Percentiles rank a stretch among this genome's conserved stretches.
Conservation (phyloP, 1,140 invertebrate genomes). For the Camponotus vicinus region DNA sequence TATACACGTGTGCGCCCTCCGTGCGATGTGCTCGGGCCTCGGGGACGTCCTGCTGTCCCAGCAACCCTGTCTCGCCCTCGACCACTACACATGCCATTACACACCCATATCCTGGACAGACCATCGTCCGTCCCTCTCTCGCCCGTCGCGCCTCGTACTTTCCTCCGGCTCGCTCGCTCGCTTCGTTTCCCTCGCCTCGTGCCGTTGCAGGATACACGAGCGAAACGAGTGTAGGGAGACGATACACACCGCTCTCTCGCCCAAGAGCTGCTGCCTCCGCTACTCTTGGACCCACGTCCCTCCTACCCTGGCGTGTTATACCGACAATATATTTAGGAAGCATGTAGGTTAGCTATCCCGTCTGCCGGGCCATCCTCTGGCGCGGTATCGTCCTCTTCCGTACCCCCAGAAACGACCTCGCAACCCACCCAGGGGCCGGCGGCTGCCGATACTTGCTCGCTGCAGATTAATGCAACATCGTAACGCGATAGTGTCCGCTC, state of each 20-base stretch:
- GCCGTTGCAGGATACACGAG: constrained; percentile 58
- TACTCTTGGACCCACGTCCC: constrained; percentile 53
- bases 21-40: constrained; percentile 68
- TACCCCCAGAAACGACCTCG: constrained; percentile 44
- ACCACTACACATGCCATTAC: constrained; percentile 64
- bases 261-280: constrained; percentile 43
- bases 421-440: constrained; percentile 62
- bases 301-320: constrained; percentile 70
- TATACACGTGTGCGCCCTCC: constrained; percentile 50
- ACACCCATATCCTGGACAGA: constrained; percentile 52
- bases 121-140: constrained; percentile 27
- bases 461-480: constrained; percentile 82
- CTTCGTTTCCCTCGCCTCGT: constrained; percentile 47
- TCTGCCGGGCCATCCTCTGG: constrained; percentile 54
- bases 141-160: constrained; percentile 1
- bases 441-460: constrained; percentile 80
- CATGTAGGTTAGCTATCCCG: constrained; percentile 75
- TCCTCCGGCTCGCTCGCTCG: constrained; percentile 35
- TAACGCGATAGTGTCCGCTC: constrained; percentile 82
- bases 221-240: constrained; percentile 69
- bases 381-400: constrained; percentile 58
- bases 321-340: constrained; percentile 79
- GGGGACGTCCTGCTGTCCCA: constrained; percentile 73
- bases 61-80: constrained; percentile 62
- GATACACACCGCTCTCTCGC: constrained; percentile 65